phyloP scores from a whole-genome alignment of 2,888 invertebrate species.

The Tenthredo scrophulariae region DNA sequence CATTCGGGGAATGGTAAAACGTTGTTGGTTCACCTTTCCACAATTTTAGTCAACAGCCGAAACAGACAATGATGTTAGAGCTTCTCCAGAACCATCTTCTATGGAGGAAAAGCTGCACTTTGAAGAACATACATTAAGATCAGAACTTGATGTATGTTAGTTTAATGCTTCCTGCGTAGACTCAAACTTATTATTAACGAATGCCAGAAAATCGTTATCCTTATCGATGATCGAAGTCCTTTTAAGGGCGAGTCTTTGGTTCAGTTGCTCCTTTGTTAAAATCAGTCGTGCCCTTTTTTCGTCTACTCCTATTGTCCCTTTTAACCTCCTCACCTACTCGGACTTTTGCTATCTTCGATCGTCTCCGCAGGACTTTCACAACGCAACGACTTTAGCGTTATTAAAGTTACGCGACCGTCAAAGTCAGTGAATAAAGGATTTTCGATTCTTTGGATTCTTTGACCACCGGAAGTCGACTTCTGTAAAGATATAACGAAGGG shows the following conservation, averaged over 20 bases:
- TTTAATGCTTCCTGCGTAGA: background rate
- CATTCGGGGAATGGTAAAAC: background rate
- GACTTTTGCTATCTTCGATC: constrained; percentile 22
- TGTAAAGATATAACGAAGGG: constrained; percentile 23
- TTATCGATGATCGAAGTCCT: constrained; percentile 4
- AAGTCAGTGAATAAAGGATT: constrained; percentile 10
- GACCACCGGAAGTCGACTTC: constrained; percentile 28
- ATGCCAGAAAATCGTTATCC: constrained; percentile 34
- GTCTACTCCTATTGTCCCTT: background rate
- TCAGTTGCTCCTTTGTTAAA: constrained; percentile 24
- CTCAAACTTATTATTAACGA: background rate
- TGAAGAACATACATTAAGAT: background rate
- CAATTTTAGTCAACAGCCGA: background rate
- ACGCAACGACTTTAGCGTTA: constrained; percentile 34
- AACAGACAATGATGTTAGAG: background rate
- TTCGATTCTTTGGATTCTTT: constrained; percentile 7
- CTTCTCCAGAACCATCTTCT: background rate
- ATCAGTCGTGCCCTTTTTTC: background rate
- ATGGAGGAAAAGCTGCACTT: background rate
- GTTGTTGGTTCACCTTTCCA: background rate
- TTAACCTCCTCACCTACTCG: background rate
- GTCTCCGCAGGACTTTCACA: background rate
- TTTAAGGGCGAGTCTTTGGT: constrained; percentile 31
- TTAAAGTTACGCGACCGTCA: constrained; percentile 23
- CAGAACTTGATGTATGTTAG: background rate